Evolutionary conservation across 2,113 vertebrate species (phyloP).

Genomic region (Capreolus pygargus): DNA sequence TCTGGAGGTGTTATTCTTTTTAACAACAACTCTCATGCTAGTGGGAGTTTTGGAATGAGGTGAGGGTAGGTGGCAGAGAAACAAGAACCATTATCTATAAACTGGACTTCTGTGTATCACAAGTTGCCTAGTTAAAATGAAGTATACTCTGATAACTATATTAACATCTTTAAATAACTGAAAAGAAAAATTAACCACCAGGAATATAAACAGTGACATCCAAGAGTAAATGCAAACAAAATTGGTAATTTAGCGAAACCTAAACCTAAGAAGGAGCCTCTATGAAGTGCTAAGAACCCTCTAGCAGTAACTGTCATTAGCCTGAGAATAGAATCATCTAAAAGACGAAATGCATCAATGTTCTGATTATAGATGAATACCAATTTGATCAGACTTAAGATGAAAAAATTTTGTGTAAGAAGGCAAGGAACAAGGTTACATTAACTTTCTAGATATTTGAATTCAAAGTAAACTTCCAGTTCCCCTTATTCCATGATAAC

Average conservation of each 20-base stretch:
- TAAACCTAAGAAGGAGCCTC: conserved; percentile 7
- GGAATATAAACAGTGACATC: not conserved
- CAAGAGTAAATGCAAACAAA: not conserved
- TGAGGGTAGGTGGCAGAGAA: not conserved
- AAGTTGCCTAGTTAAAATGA: not conserved
- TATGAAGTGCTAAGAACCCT: not conserved
- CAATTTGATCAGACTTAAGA: not conserved
- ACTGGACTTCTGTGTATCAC: not conserved
- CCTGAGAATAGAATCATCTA: not conserved
- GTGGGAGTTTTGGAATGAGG: not conserved
- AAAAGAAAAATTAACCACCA: conserved; percentile 2
- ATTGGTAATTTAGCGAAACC: not conserved
- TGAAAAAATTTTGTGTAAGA: not conserved
- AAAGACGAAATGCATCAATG: not conserved
- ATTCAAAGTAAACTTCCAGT: not conserved
- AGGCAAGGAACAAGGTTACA: not conserved
- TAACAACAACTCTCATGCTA: not conserved
- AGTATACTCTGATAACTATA: not conserved
- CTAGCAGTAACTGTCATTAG: not conserved
- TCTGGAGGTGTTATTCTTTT: not conserved
- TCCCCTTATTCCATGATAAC: not conserved
- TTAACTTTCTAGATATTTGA: not conserved
- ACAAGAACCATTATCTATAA: not conserved
- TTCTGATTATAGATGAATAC: not conserved
- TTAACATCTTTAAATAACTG: conserved; percentile 11